These are phyloP conservation scores for Trematomus bernacchii DNA, from an alignment of 2,797 vertebrate genomes.

Conservation along the genomic window DNA sequence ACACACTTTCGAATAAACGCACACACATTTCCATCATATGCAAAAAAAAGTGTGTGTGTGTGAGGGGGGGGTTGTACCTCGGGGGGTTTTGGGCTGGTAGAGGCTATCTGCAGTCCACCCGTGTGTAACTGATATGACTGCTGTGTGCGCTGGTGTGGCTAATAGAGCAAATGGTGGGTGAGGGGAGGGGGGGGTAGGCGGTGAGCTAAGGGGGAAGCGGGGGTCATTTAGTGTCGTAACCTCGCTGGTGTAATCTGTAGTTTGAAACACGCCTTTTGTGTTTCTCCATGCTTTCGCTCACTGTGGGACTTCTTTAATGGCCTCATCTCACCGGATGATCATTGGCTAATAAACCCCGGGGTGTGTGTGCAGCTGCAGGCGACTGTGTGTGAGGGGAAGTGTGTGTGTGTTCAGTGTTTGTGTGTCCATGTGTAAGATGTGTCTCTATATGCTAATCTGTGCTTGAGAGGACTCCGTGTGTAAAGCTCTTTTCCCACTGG, in stretches of 20 bases:
- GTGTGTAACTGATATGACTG: constrained; percentile 64
- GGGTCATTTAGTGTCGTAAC: constrained; percentile 70
- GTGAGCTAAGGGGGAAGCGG: constrained; percentile 53
- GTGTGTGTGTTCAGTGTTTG: background rate
- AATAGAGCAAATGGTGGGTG: constrained; percentile 76
- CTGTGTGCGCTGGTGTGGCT: constrained; percentile 70
- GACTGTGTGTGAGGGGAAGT: constrained; percentile 18
- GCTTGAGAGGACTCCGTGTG: constrained; percentile 35
- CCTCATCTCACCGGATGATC: constrained; percentile 59
- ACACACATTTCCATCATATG: background rate
- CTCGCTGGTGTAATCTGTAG: constrained; percentile 33
- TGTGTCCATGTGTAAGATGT: constrained; percentile 26
- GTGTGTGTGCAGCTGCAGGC: constrained; percentile 23
- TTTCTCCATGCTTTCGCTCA: constrained; percentile 55
- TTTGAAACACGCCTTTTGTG: constrained; percentile 53
- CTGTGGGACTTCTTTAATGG: constrained; percentile 55
- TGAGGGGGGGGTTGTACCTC: background rate
- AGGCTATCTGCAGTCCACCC: constrained; percentile 51
- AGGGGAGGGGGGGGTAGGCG: constrained; percentile 39
- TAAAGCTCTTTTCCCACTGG: background rate
- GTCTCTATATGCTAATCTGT: constrained; percentile 52
- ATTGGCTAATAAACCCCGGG: constrained; percentile 49
- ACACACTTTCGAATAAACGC: background rate
- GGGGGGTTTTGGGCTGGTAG: constrained; percentile 9
- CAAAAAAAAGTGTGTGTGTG: background rate